These are phyloP conservation scores for Pandemis cinnamomeana DNA, from an alignment of 2,888 invertebrate species.

Conservation along the genomic window DNA sequence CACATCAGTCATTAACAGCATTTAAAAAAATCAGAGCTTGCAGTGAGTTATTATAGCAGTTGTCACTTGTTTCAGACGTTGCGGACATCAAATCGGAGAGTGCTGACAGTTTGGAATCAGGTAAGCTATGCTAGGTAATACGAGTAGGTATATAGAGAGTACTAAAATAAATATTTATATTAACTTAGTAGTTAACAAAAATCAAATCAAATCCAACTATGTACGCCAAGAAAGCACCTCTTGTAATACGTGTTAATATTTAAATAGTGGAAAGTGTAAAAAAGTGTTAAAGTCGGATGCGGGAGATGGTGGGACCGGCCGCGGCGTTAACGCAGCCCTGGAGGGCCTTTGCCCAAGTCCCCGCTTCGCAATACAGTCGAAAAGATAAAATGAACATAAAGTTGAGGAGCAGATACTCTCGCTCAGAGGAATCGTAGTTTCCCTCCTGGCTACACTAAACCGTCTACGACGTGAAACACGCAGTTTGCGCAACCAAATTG, in stretches of 20 bases:
- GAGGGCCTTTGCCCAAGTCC: conserved; percentile 80
- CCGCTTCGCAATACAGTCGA: conserved; percentile 80
- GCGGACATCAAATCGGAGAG: conserved; percentile 79
- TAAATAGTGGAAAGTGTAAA: conserved; percentile 77
- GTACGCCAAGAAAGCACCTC: conserved; percentile 53
- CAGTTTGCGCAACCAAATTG: conserved; percentile 65
- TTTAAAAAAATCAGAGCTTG: background rate
- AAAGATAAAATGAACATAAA: conserved; percentile 85
- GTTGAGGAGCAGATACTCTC: conserved; percentile 80
- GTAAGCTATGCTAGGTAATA: conserved; percentile 49
- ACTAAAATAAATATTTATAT: background rate
- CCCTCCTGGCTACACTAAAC: conserved; percentile 79
- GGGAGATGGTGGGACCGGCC: conserved; percentile 62
- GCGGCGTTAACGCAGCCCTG: conserved; percentile 80
- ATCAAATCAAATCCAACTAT: conserved; percentile 55
- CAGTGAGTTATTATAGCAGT: background rate
- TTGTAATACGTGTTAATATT: conserved; percentile 68
- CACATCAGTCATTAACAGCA: too few relatives aligned
- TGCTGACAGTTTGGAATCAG: conserved; percentile 81
- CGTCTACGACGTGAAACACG: conserved; percentile 67
- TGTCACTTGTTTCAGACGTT: conserved; percentile 69
- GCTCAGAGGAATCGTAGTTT: conserved; percentile 82
- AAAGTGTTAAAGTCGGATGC: conserved; percentile 72
- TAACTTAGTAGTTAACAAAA: conserved; percentile 43
- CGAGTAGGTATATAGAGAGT: conserved; percentile 21